Evolutionary conservation across 2,797 vertebrate species (phyloP).

Genomic region (Phrynocephalus guinanensis): DNA sequence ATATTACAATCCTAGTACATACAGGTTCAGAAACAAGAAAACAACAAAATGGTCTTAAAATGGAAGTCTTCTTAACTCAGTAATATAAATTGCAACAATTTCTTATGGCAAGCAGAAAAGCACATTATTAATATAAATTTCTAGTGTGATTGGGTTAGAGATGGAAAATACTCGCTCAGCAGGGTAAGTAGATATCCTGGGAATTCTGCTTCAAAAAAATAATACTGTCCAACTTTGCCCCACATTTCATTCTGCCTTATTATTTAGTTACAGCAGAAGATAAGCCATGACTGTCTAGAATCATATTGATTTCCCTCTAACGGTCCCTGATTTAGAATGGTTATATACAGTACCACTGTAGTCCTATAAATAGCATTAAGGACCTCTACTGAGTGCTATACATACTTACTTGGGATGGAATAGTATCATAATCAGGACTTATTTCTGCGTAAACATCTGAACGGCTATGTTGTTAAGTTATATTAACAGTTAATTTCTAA

Average conservation of each 20-base stretch:
- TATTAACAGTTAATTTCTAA: neutral
- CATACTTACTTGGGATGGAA: neutral
- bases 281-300: neutral
- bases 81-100: neutral
- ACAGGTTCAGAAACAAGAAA: neutral
- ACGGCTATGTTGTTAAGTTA: neutral
- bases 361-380: neutral
- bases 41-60: neutral
- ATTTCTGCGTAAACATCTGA: neutral
- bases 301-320: neutral
- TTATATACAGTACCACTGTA: neutral
- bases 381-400: neutral
- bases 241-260: neutral
- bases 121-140: neutral
- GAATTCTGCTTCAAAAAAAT: no score
- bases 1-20: neutral
- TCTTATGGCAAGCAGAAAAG: no score
- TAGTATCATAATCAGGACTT: neutral
- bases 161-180: no score
- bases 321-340: neutral
- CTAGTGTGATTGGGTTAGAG: neutral
- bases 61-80: neutral
- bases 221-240: no score
- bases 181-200: no score
- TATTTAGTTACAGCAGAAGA: neutral